Base-by-base conservation (phyloP, 2,797 vertebrate genomes). In the Protosalanx chinensis region DNA sequence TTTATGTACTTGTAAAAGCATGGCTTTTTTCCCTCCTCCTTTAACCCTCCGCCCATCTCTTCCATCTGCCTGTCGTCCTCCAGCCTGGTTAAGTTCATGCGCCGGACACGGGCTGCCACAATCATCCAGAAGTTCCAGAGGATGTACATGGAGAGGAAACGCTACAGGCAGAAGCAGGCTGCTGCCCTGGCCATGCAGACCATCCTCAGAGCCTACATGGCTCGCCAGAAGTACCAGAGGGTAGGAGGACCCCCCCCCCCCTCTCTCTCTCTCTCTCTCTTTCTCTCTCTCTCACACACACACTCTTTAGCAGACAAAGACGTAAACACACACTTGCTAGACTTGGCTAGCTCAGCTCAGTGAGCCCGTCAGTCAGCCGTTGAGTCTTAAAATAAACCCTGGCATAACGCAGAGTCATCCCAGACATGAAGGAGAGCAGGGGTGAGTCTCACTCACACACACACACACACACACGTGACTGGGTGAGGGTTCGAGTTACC, bases 51-150 rank as follows among this genome's bases (percentile, higher is more conserved):
- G 20, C 6, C 61, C 15, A 0, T 16, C 23, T 23, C 16, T 3
- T 1, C 20, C 7, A 3, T 16, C 10, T 35, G 23, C 20, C 46
- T 29, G 30, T 10, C 51, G 0, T 6, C 30, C 12, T 57, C 33
- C 75, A 99, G 98, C 84, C 90, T 97, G 81, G 95, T 91, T 67
- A 95, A 88, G 79, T 98, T 97, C 84, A 87, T 99, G 88, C 93
- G 95, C 23, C 94, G 95, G 82, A 97, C 96, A 32, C 90, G 86
- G 72, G 96, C 96, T 1, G 96, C 96, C 72, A 92, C 88, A 84
- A 53, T 88, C 77, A 95, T 99, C 77, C 97, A 99, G 91, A 99
- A 98, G 86, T 95, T 91, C 84, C 96, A 94, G 91, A 93, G 95
- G 78, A 99, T 97, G 97, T 95, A 84, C 0, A 89, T 93, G 81